These are phyloP conservation scores for Dicrurus megarhynchus DNA, from an alignment of 2,113 vertebrate genomes.

Conservation along the genomic window DNA sequence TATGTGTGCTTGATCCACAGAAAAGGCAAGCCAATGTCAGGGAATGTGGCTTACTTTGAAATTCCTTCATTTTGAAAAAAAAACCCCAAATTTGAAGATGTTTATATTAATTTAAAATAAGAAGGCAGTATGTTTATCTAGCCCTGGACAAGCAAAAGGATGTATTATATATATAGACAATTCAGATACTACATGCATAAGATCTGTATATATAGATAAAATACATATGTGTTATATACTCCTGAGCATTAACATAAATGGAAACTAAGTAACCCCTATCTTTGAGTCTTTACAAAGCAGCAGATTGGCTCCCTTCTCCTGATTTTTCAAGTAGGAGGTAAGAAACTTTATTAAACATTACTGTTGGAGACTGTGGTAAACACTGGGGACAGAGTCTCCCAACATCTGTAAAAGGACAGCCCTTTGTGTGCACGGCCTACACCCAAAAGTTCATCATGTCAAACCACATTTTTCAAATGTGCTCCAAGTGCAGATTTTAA, in stretches of 20 bases:
- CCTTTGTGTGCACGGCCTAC: neutral
- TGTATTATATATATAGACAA: neutral
- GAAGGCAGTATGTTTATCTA: neutral
- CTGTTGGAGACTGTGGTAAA: neutral
- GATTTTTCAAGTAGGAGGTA: neutral
- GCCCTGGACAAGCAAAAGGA: neutral
- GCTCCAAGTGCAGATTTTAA: constrained; percentile 33
- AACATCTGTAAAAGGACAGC: neutral
- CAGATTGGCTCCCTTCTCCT: neutral
- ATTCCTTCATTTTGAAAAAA: neutral
- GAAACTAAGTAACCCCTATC: neutral
- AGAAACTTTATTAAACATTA: constrained; percentile 17
- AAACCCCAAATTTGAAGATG: neutral
- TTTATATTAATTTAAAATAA: neutral
- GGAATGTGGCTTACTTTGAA: neutral
- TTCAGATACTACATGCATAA: neutral
- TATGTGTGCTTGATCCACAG: neutral
- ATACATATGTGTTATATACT: neutral
- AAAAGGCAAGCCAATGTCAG: neutral
- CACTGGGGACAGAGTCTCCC: neutral
- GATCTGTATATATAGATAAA: neutral
- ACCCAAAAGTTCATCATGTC: constrained; percentile 9
- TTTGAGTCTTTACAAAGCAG: neutral
- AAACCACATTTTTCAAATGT: constrained; percentile 51
- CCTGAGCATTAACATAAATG: neutral